Conservation (phyloP, 1,140 invertebrate species). For the Gonioctena quinquepunctata region DNA sequence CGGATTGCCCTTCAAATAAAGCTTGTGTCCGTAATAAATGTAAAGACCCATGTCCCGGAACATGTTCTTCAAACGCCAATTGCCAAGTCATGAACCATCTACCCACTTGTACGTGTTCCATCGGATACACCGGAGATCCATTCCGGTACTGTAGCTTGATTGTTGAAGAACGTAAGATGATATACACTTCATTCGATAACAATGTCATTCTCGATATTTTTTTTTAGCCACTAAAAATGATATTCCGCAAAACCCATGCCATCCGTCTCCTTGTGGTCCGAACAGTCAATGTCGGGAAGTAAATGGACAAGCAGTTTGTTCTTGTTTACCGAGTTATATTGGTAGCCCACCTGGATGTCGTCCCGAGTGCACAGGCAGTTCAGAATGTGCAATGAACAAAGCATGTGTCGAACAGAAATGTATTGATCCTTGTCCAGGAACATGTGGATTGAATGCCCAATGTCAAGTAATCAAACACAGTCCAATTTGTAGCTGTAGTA, state of each 20-base stretch:
- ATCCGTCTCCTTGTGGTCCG: constrained; percentile 62
- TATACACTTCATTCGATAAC: constrained; percentile 52
- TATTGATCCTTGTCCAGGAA: constrained; percentile 67
- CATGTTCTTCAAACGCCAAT: constrained; percentile 78
- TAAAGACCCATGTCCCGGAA: constrained; percentile 76
- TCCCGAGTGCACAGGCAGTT: constrained; percentile 68
- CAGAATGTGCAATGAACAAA: constrained; percentile 65
- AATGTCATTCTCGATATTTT: constrained; percentile 64
- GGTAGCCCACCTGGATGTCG: constrained; percentile 68
- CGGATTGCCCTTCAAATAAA: constrained; percentile 79
- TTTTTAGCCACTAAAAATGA: constrained; percentile 15
- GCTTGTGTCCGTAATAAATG: constrained; percentile 82
- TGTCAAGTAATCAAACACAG: constrained; percentile 65
- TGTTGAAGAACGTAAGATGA: not conserved
- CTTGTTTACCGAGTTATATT: constrained; percentile 65
- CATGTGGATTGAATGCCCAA: constrained; percentile 63
- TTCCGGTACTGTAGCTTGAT: constrained; percentile 66
- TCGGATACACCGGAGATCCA: constrained; percentile 77
- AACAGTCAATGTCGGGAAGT: constrained; percentile 62
- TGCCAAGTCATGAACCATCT: constrained; percentile 84
- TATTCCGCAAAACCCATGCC: constrained; percentile 57
- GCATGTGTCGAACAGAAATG: constrained; percentile 71
- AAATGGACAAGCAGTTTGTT: constrained; percentile 63
- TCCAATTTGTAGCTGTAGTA: constrained; percentile 63
- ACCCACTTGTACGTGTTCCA: constrained; percentile 75